Conservation (phyloP, 1,140 invertebrate species). For the Homalodisca vitripennis region DNA sequence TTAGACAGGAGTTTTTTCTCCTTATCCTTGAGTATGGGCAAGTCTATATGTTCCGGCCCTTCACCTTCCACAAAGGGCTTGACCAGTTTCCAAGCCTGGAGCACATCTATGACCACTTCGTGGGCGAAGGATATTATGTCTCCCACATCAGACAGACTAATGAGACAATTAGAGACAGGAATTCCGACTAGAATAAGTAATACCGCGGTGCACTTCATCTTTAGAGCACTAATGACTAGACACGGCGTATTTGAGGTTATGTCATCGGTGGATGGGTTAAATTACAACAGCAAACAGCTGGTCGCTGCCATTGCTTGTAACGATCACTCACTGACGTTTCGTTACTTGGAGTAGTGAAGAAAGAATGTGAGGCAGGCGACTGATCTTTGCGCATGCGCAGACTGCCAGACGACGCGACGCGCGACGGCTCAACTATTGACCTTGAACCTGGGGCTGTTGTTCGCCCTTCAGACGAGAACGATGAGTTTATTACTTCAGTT, state of each 20-base stretch:
- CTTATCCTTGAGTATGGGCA: slow-evolving; percentile 56
- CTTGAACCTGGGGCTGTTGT: slow-evolving; percentile 8
- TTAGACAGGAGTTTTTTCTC: slow-evolving; percentile 54
- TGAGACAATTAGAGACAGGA: neutral
- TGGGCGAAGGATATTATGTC: slow-evolving; percentile 61
- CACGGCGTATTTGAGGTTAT: slow-evolving; percentile 21
- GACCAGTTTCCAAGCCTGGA: slow-evolving; percentile 62
- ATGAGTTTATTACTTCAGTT: too few species aligned
- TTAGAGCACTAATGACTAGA: too few species aligned
- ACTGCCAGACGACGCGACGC: neutral
- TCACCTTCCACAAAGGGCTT: slow-evolving; percentile 50
- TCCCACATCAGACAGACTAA: slow-evolving; percentile 53
- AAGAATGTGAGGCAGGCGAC: neutral
- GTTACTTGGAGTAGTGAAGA: neutral
- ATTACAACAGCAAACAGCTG: slow-evolving; percentile 18
- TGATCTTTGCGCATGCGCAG: slow-evolving; percentile 20
- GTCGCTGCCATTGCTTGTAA: slow-evolving; percentile 1
- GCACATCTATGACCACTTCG: slow-evolving; percentile 56
- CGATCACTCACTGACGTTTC: slow-evolving; percentile 15
- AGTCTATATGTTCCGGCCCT: slow-evolving; percentile 53
- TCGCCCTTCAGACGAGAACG: too few species aligned
- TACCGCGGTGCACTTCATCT: neutral
- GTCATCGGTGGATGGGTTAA: neutral
- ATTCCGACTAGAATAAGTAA: neutral
- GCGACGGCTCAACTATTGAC: neutral